Conservation (phyloP, 2,113 vertebrate genomes). For the Stegostoma tigrinum region DNA sequence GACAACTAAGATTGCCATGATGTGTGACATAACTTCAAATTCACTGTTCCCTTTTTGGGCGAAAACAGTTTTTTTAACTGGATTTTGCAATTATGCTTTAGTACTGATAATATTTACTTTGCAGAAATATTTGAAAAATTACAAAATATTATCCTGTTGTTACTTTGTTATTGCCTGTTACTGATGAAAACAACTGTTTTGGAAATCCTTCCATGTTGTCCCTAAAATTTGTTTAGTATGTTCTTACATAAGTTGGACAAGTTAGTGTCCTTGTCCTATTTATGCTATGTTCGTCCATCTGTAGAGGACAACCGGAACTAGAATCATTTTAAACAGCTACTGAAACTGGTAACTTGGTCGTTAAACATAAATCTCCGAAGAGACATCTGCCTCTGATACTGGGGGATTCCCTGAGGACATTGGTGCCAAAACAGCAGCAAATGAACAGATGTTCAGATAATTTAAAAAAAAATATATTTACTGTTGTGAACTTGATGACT, state of each 20-base stretch:
- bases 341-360: background rate
- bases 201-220: background rate
- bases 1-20: background rate
- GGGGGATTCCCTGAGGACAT: background rate
- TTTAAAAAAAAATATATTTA: background rate
- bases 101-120: background rate
- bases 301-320: background rate
- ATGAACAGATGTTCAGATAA: slow-evolving; percentile 18
- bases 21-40: background rate
- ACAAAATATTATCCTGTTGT: background rate
- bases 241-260: background rate
- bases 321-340: background rate
- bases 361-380: slow-evolving; percentile 21
- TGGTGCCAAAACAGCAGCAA: background rate
- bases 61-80: background rate
- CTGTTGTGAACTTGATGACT: background rate
- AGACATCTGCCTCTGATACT: background rate
- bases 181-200: background rate
- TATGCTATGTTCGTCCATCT: slow-evolving; percentile 8
- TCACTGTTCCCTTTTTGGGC: slow-evolving; percentile 6
- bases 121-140: background rate
- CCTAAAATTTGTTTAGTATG: background rate
- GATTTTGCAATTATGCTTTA: background rate
- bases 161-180: background rate
- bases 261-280: background rate